Evolutionary conservation across 2,888 invertebrate genomes (phyloP).

Genomic region (Argynnis bischoffii): DNA sequence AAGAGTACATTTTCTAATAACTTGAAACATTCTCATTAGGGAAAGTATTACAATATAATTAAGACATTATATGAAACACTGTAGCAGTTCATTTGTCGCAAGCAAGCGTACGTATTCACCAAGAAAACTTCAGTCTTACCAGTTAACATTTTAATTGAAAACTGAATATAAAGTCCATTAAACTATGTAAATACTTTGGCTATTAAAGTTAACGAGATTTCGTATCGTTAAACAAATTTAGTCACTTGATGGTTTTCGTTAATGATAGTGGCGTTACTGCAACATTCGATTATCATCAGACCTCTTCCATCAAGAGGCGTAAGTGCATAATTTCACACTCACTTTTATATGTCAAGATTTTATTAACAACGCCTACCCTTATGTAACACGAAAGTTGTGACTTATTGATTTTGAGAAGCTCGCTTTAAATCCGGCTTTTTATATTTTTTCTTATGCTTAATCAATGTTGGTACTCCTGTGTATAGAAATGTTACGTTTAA

Average conservation of each 20-base stretch:
- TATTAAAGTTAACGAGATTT: constrained; percentile 17
- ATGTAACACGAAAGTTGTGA: constrained; percentile 15
- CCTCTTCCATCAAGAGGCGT: not conserved
- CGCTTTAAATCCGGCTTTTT: too few relatives aligned
- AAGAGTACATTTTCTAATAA: too few relatives aligned
- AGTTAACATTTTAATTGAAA: not conserved
- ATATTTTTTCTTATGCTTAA: too few relatives aligned
- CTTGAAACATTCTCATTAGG: too few relatives aligned
- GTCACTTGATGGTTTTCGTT: constrained; percentile 6
- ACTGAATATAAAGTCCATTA: constrained; percentile 2
- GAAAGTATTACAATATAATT: too few relatives aligned
- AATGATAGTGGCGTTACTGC: constrained; percentile 3
- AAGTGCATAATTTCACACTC: constrained; percentile 24
- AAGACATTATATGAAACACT: too few relatives aligned
- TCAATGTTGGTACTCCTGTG: too few relatives aligned
- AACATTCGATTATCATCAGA: not conserved
- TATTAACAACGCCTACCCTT: not conserved
- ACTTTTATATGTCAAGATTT: constrained; percentile 16
- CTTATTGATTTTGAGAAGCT: not conserved
- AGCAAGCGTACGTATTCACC: too few relatives aligned
- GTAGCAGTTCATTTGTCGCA: too few relatives aligned
- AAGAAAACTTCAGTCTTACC: not conserved
- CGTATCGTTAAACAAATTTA: constrained; percentile 16
- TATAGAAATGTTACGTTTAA: too few relatives aligned
- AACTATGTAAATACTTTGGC: constrained; percentile 13